Evolutionary conservation across 1,140 invertebrate species (phyloP).

Genomic region (Zaprionus vittiger): DNA sequence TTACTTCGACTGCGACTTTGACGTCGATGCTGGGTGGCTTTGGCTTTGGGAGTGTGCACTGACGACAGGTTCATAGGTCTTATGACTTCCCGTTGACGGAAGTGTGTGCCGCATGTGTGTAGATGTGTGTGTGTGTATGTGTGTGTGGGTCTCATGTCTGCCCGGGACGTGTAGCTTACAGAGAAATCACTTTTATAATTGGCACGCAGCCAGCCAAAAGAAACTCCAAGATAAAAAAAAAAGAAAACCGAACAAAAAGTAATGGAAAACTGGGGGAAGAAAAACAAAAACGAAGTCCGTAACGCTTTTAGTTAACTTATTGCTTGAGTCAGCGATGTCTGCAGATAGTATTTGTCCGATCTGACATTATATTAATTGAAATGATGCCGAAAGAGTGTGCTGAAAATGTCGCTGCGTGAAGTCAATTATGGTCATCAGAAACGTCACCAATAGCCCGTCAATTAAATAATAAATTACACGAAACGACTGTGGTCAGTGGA

Average conservation of each 20-base stretch:
- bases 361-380: conserved; percentile 81
- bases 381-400: conserved; percentile 17
- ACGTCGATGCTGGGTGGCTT: conserved; percentile 11
- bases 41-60: conserved; percentile 35
- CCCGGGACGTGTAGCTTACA: conserved; percentile 75
- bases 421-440: conserved; percentile 61
- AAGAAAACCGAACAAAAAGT: conserved; percentile 18
- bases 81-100: conserved; percentile 82
- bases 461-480: conserved; percentile 56
- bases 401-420: conserved; percentile 28
- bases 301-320: conserved; percentile 56
- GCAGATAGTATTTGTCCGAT: conserved; percentile 74
- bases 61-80: conserved; percentile 81
- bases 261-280: conserved; percentile 24
- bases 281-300: conserved; percentile 49
- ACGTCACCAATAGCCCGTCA: conserved; percentile 44
- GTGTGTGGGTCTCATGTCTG: conserved; percentile 57
- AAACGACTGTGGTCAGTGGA: conserved; percentile 11
- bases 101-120: conserved; percentile 41
- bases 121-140: conserved; percentile 37
- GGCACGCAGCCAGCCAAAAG: conserved; percentile 79
- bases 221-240: conserved; percentile 48
- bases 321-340: conserved; percentile 50
- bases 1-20: conserved; percentile 43
- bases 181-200: conserved; percentile 81